Base-by-base conservation (phyloP, 2,888 invertebrate genomes). In the Agrilus biguttatus region DNA sequence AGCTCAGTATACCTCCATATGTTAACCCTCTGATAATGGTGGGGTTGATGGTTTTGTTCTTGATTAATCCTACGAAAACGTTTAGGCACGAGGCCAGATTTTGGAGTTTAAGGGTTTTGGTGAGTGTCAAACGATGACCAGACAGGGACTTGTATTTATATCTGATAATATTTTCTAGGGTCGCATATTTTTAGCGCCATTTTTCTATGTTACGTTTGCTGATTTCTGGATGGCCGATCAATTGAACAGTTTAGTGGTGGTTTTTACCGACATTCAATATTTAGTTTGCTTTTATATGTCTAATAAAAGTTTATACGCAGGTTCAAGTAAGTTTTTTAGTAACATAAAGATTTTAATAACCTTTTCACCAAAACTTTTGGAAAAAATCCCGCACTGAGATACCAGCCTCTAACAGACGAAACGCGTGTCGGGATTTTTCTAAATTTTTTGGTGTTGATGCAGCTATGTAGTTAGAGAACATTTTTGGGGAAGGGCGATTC, bases 201-300 rank as follows among this genome's bases (percentile, higher is more conserved):
- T 95, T 61, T 83, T 87, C 60, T 88, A 87, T 52, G 96, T 97
- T 8, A 78, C 86, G 36, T 97, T 96, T 62, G 93, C 96, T 19
- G 96, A 97, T 70, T 97, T 97, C 75, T 97, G 96, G 96, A 78
- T 97, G 63, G 96, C 93, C 5, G 96, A 97, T 72, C 97, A 97
- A 65, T 73, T 96, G 59, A 97, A 95, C 67, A 95, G 95, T 42
- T 73, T 98, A 50, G 84, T 78, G 1, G 84, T 83, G 0, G 86
- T 91, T 4, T 78, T 98, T 51, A 70, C 93, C 12, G 98, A 98
- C 66, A 83, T 96, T 60, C 93, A 97, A 58, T 98, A 88, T 65
- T 76, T 96, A 49, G 65, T 88, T 23, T 95, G 96, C 56, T 95
- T 93, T 67, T 99, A 96, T 60, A 72, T 81, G 3, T 81, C 80